Percentiles rank a stretch among this genome's conserved stretches.
These are phyloP conservation scores for Drosophila obscura DNA, from an alignment of 1,140 invertebrate species.

Conservation along the genomic window DNA sequence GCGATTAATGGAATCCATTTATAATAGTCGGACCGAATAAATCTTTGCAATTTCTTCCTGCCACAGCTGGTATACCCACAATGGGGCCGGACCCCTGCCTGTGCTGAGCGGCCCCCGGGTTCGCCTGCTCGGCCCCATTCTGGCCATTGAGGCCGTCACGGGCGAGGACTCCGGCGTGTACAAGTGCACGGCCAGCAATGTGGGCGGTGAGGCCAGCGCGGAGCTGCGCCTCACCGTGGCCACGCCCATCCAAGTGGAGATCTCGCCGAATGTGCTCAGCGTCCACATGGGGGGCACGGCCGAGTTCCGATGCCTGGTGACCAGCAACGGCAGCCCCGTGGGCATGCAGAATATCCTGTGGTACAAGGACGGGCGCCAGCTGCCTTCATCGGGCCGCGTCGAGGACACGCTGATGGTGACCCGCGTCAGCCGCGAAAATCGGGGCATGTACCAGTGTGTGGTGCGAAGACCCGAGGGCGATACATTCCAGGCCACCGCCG, in stretches of 20 bases:
- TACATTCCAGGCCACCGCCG: slow-evolving; percentile 91
- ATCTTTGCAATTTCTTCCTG: slow-evolving; percentile 7
- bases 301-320: slow-evolving; percentile 89
- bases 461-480: slow-evolving; percentile 90
- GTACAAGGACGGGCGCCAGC: slow-evolving; percentile 90
- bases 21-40: slow-evolving; percentile 40
- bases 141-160: slow-evolving; percentile 89
- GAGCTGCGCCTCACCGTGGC: slow-evolving; percentile 88
- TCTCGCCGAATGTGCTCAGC: slow-evolving; percentile 88
- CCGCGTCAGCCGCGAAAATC: slow-evolving; percentile 89
- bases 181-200: slow-evolving; percentile 88
- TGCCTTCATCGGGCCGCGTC: slow-evolving; percentile 87
- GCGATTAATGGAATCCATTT: slow-evolving; percentile 45
- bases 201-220: slow-evolving; percentile 88
- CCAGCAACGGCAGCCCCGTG: slow-evolving; percentile 83
- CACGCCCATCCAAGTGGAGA: slow-evolving; percentile 89
- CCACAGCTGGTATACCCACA: slow-evolving; percentile 87
- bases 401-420: slow-evolving; percentile 88
- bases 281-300: slow-evolving; percentile 91
- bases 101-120: slow-evolving; percentile 87
- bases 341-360: slow-evolving; percentile 85
- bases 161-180: slow-evolving; percentile 89
- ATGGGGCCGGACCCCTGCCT: slow-evolving; percentile 87
- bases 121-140: slow-evolving; percentile 87
- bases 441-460: slow-evolving; percentile 94